Base-by-base conservation (phyloP, 2,888 invertebrate genomes). In the Hemicrepidius hirtus region DNA sequence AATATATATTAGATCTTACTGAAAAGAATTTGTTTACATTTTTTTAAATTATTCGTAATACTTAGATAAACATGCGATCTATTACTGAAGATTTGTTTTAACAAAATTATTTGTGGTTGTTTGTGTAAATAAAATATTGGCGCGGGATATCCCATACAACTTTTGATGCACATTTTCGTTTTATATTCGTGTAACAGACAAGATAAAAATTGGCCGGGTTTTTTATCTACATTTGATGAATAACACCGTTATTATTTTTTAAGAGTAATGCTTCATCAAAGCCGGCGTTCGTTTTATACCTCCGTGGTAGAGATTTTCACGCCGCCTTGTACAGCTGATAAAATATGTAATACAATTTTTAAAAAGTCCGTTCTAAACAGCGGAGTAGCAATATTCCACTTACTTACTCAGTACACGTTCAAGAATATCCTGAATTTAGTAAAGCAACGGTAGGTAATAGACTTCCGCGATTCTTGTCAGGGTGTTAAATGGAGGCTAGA, bases 241-340 rank as follows among this genome's bases (percentile, higher is more conserved):
- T 70, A 65, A 50, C 46, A 46, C 24, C 59, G 70, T 65, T 70
- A 70, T 64, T 70, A 70, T 70, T 70, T 70, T 70, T 70, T 65
- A 70, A 70, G 64, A 44, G 64, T 65, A 70, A 59, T 65, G 65
- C 65, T 70, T 70, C 59, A 70, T 70, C 70, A 70, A 57, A 65
- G 63, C n/a, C 65, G 46, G 16, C 46, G 70, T 70, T 70, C 65
- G 65, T 70, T 55, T 64, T 59, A 62, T 68, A 68, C 55, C 40
- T 21, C 53, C 35, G 28, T 46, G 24, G 66, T 66, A 44, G 66
- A 66, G 57, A 66, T 55, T 41, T 66, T 66, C 41, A 53, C 41
- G 44, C 20, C 57, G 21, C 57, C 35, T 44, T 24, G 28, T 44
- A 53, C 40, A 46, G 55, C 57, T 55, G 55, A 32, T 66, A 66